Evolutionary conservation across 2,888 invertebrate genomes (phyloP), one percentile per base, ranked within the genome.

Genomic region (Tetragnatha montana): DNA sequence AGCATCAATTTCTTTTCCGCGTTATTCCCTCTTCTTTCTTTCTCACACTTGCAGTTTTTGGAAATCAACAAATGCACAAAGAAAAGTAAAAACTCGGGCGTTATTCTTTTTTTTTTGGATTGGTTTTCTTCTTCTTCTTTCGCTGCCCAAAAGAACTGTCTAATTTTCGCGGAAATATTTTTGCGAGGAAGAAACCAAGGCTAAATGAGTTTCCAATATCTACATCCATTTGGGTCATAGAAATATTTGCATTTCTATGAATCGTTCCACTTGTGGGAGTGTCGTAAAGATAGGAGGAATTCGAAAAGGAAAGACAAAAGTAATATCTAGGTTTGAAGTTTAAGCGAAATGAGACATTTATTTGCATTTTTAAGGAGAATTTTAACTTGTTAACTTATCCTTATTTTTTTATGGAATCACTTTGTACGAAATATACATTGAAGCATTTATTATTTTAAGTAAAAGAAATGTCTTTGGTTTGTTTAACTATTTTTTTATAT

Each of bases 121-220:
- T 78, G 78, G 78, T 76, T 85, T 85, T 78, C 84, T 60, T 76
- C 71, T 70, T 78, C 49, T 49, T n/a, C 47, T 69, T 60, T 75
- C 19, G 10, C 68, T 76, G 6, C 49, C n/a, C 7, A 60, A 51
- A 73, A 51, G 47, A 79, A 70, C 81, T 81, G 81, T 75, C 81
- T 87, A 86, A 86, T 81, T 81, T 69, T 50, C 51, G 6, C 22
- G 8, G 50, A 76, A 81, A 76, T 81, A 81, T 81, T 81, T 50
- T 22, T 50, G 69, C 22, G 8, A 73, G 47, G 21, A 35, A 35
- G 35, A 7, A 12, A 47, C 51, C 68, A 71, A 79, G 12, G 68
- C 50, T 35, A 81, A 87, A 87, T 87, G 75, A 81, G 81, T 87
- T 87, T 87, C 81, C 87, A 75, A 87, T 87, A 81, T 81, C 68